Percentiles rank a stretch among this genome's conserved stretches.
These are phyloP conservation scores for Rhamnusium bicolor DNA, from an alignment of 2,888 invertebrate species.

Conservation along the genomic window DNA sequence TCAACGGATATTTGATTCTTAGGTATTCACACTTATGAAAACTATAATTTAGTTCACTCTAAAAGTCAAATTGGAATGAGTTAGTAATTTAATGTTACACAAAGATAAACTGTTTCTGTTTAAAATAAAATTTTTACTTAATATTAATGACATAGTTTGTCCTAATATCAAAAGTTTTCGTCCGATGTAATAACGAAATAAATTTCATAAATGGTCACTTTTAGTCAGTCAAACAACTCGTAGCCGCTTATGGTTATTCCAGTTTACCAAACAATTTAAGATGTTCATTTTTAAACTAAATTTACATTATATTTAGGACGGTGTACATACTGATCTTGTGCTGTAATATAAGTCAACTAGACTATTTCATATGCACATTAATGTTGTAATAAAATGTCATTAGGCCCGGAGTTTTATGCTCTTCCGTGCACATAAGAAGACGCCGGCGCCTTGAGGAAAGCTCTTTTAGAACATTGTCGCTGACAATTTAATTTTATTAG, in stretches of 20 bases:
- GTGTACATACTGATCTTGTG: neutral
- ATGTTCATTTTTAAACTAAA: constrained; percentile 43
- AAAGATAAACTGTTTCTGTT: neutral
- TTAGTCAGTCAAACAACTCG: constrained; percentile 1
- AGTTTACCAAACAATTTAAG: constrained; percentile 23
- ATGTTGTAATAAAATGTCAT: constrained; percentile 27
- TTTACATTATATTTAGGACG: constrained; percentile 47
- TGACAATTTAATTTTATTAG: neutral
- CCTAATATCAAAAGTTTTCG: neutral
- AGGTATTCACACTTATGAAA: too few species aligned
- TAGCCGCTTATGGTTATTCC: constrained; percentile 22
- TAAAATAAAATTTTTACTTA: constrained; percentile 4
- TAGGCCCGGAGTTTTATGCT: constrained; percentile 18
- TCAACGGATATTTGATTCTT: too few species aligned
- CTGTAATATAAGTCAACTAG: constrained; percentile 18
- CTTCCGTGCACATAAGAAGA: neutral
- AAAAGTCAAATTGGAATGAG: too few species aligned
- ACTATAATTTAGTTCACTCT: too few species aligned
- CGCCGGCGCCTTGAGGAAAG: constrained; percentile 16
- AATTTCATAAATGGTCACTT: constrained; percentile 43
- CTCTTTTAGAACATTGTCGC: neutral
- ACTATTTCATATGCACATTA: constrained; percentile 13
- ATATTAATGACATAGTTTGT: neutral
- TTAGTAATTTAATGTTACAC: too few species aligned
- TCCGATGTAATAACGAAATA: constrained; percentile 30